Base-by-base conservation (phyloP, 2,797 vertebrate species). In the Pyrrhura leucotis region DNA sequence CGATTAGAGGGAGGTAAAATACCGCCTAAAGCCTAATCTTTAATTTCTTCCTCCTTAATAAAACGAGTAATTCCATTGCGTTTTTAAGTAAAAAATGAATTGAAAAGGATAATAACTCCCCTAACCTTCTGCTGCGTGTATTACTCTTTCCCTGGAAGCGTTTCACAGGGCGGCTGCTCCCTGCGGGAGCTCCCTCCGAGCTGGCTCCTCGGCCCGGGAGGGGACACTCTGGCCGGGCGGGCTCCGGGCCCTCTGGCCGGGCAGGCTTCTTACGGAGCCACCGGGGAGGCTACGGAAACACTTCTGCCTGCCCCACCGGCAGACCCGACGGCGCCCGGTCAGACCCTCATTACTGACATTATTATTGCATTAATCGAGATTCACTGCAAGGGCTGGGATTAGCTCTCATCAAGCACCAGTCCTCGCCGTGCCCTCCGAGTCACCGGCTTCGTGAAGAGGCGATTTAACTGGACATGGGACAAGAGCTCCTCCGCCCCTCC, bases 41-140 rank as follows among this genome's bases (percentile, higher is more conserved):
- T 96, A 56, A 91, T 93, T 94, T 93, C 86, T 96, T 94, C 66
- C 93, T 93, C 89, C 72, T 93, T 95, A 96, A 91, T 92, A 96
- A 93, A 92, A 94, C 12, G 84, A 63, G 71, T 95, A 95, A 96
- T 93, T 95, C 93, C 82, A 47, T 94, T 95, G 92, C 47, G 47
- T 91, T 96, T 95, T 93, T 76, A 83, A 95, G 66, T 73, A 94
- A 93, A 92, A 92, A 95, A 94, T 90, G 80, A 92, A 95, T 93
- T 94, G 83, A 56, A 87, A 97, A 90, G 88, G 68, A 89, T 88
- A 94, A 90, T 95, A 96, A 93, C 71, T 92, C 68, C 31, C 15
- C 50, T 92, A 93, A 87, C 72, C 91, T 97, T 97, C 95, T 97
- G 92, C 66, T 92, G 77, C 50, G 62, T 28, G 76, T 51, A 92